Base-by-base conservation (phyloP, 2,888 invertebrate species). In the Amblyjoppa fuscipennis region DNA sequence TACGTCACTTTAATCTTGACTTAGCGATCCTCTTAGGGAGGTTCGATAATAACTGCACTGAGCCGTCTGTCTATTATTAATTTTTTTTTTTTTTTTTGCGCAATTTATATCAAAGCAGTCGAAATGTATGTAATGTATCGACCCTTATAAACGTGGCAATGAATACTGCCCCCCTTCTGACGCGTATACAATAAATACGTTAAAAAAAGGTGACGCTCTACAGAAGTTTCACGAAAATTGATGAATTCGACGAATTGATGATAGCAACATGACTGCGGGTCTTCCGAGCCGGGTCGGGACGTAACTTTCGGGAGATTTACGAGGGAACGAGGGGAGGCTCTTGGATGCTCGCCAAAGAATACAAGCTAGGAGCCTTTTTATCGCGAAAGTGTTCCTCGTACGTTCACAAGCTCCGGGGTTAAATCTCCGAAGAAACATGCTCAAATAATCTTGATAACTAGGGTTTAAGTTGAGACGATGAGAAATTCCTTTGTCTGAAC, bases 381-480 rank as follows among this genome's bases (percentile, higher is more conserved):
- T 38, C 31, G 71, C 56, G 28, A 49, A 73, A 81, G 84, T 71
- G 59, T 20, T 34, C 38, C 31, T 51, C 28, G 31, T 45, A 49
- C 51, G 13, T 45, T 76, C 70, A 51, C 13, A 16, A n/a, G 31
- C 74, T 53, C 56, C 51, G 59, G 69, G 61, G 69, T 61, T 53
- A 70, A 78, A 78, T 73, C 76, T 59, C 6, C n/a, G 76, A 41
- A 45, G 81, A 70, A 70, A 78, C 78, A 74, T 68, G 53, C 74
- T 74, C 81, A 28, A 81, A 84, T 81, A 81, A 81, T 85, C 81
- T 81, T 78, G 81, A 85, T 85, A 74, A 81, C 20, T 81, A 34
- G 49, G 80, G 25, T 38, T 51, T 81, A 74, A 81, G 77, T 70
- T 70, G 78, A 45, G 61, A 78, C 81, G 74, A 85, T 77, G 59